Conservation (phyloP, 2,797 vertebrate species). For the Rhynchonycteris naso region DNA sequence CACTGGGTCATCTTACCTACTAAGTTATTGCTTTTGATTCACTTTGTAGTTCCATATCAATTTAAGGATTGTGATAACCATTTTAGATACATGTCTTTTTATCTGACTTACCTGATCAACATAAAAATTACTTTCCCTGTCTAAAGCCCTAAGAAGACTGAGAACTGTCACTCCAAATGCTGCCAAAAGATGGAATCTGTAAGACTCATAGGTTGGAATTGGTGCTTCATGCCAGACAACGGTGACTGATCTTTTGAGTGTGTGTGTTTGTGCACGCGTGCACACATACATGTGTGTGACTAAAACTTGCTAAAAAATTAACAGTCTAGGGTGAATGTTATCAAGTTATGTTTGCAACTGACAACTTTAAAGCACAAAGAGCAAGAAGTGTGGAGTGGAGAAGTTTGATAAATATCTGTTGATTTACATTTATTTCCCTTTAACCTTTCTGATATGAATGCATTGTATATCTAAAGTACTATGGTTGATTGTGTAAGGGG, state of each 20-base stretch:
- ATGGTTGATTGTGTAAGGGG: background rate
- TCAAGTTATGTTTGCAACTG: background rate
- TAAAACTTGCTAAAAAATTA: conserved; percentile 66
- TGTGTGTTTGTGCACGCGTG: background rate
- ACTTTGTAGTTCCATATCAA: conserved; percentile 72
- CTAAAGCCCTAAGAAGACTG: background rate
- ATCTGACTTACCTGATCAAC: conserved; percentile 46
- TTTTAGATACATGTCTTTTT: conserved; percentile 66
- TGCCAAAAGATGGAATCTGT: conserved; percentile 44
- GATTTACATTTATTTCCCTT: background rate
- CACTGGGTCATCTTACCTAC: conserved; percentile 66
- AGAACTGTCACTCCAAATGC: background rate
- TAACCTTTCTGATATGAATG: conserved; percentile 44
- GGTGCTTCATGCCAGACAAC: background rate
- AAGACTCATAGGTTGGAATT: background rate
- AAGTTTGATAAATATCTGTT: conserved; percentile 19
- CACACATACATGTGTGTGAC: conserved; percentile 60
- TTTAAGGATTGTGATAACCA: conserved; percentile 61
- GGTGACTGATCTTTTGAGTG: background rate
- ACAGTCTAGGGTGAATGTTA: conserved; percentile 18
- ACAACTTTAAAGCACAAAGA: conserved; percentile 2
- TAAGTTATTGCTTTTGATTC: conserved; percentile 74
- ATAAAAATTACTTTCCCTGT: conserved; percentile 71
- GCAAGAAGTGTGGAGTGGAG: conserved; percentile 47
- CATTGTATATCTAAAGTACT: background rate